phyloP scores from a whole-genome alignment of 1,140 invertebrate species.

The Drosophila quadrilineata region DNA sequence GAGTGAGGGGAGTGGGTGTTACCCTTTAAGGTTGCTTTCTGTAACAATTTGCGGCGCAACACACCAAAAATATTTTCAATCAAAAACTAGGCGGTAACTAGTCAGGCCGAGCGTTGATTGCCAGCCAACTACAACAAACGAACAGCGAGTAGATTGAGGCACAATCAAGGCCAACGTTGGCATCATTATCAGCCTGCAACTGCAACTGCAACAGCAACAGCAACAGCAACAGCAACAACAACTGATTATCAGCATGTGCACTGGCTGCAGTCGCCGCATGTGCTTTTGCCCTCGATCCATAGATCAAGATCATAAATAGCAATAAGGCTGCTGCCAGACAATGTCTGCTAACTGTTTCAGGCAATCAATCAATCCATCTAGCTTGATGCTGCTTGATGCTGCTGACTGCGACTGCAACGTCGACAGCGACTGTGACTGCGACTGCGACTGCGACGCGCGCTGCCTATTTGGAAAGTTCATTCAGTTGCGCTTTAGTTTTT shows the following conservation, averaged over 20 bases:
- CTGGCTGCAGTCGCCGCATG: slow-evolving; percentile 62
- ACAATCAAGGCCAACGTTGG: slow-evolving; percentile 9
- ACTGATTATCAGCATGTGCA: slow-evolving; percentile 46
- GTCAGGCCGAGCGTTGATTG: slow-evolving; percentile 42
- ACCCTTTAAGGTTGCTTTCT: slow-evolving; percentile 67
- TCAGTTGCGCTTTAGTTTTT: slow-evolving; percentile 67
- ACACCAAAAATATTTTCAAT: slow-evolving; percentile 69
- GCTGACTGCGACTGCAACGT: slow-evolving; percentile 30
- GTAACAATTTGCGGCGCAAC: slow-evolving; percentile 67
- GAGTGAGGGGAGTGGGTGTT: slow-evolving; percentile 14
- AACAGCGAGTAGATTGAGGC: slow-evolving; percentile 49
- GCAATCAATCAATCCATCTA: slow-evolving; percentile 81
- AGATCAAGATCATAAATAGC: slow-evolving; percentile 81
- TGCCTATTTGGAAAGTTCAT: slow-evolving; percentile 76
- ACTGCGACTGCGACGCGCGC: slow-evolving; percentile 31
- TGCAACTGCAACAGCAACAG: slow-evolving; percentile 46
- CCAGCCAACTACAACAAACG: too few relatives aligned
- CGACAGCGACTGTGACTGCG: slow-evolving; percentile 49
- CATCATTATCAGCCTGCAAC: slow-evolving; percentile 74
- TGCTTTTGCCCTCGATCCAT: slow-evolving; percentile 81
- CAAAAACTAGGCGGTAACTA: slow-evolving; percentile 56
- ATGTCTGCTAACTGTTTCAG: slow-evolving; percentile 81
- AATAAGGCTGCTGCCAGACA: slow-evolving; percentile 77
- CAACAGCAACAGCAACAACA: slow-evolving; percentile 16
- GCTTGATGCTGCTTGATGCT: slow-evolving; percentile 35